A percentile compares a stretch with the other conserved stretches of the same genome.
Evolutionary conservation across 2,888 invertebrate genomes (phyloP).

Genomic region (Unio pictorum): DNA sequence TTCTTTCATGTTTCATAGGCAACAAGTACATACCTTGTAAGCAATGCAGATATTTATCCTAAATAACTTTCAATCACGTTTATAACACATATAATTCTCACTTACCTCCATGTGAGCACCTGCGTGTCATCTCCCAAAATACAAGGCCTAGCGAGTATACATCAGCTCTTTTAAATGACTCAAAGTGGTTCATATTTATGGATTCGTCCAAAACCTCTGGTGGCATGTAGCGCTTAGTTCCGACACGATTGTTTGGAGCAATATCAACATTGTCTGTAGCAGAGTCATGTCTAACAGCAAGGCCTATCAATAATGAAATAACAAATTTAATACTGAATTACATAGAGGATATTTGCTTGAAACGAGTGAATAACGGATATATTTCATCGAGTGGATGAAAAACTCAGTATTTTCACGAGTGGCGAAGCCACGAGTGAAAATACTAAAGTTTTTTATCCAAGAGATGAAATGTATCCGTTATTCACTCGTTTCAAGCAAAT

Average conservation of each 20-base stretch:
- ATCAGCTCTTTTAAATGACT: slow-evolving; percentile 97
- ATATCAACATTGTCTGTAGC: slow-evolving; percentile 89
- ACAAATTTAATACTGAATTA: background rate
- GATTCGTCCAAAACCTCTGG: slow-evolving; percentile 93
- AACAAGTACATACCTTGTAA: no score
- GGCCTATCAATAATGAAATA: slow-evolving; percentile 56
- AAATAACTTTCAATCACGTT: no score
- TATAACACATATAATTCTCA: background rate
- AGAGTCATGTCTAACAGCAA: slow-evolving; percentile 93
- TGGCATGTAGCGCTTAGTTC: slow-evolving; percentile 96
- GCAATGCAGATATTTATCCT: no score
- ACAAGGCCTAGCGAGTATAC: slow-evolving; percentile 98
- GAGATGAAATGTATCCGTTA: no score
- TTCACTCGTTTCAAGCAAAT: no score
- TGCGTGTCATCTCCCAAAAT: slow-evolving; percentile 94
- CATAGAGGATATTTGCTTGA: no score
- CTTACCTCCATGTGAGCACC: slow-evolving; percentile 76
- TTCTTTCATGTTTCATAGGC: no score
- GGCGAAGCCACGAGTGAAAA: no score
- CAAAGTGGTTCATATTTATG: slow-evolving; percentile 94
- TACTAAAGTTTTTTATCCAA: no score
- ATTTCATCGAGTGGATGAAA: no score
- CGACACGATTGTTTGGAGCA: slow-evolving; percentile 93
- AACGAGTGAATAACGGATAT: no score
- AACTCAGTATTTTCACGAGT: no score